Conservation (phyloP, 2,113 vertebrate species). For the Notothenia rossii region DNA sequence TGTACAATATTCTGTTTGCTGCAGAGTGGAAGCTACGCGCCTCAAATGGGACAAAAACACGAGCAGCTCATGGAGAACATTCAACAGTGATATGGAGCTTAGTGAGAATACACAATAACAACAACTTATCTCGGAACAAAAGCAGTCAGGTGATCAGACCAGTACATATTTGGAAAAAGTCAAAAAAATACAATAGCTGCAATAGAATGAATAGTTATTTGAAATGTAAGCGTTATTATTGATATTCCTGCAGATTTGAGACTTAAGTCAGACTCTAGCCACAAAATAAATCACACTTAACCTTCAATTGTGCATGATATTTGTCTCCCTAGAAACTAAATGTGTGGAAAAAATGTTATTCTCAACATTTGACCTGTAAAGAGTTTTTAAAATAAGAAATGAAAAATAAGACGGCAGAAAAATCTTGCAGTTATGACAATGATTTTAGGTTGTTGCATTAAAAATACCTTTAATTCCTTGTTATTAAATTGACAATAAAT, state of each 20-base stretch:
- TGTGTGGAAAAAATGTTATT: neutral
- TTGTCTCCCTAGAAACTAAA: neutral
- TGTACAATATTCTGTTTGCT: neutral
- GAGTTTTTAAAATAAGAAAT: too few relatives aligned
- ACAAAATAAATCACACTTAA: neutral
- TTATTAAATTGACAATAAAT: too few relatives aligned
- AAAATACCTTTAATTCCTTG: too few relatives aligned
- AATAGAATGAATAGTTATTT: neutral
- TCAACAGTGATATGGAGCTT: neutral
- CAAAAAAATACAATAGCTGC: too few relatives aligned
- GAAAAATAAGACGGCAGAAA: too few relatives aligned
- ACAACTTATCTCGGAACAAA: neutral
- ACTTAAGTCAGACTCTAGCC: neutral
- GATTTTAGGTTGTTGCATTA: too few relatives aligned
- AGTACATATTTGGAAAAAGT: neutral
- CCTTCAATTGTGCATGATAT: neutral
- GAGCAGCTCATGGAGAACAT: neutral
- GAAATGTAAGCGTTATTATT: too few relatives aligned
- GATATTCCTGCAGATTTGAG: neutral
- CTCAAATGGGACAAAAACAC: neutral
- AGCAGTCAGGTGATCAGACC: neutral
- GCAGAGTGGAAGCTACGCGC: too few relatives aligned
- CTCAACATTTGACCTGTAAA: neutral
- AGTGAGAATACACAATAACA: neutral
- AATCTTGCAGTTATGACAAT: too few relatives aligned